Evolutionary conservation across 2,113 vertebrate species (phyloP).

Genomic region (Cacatua alba): DNA sequence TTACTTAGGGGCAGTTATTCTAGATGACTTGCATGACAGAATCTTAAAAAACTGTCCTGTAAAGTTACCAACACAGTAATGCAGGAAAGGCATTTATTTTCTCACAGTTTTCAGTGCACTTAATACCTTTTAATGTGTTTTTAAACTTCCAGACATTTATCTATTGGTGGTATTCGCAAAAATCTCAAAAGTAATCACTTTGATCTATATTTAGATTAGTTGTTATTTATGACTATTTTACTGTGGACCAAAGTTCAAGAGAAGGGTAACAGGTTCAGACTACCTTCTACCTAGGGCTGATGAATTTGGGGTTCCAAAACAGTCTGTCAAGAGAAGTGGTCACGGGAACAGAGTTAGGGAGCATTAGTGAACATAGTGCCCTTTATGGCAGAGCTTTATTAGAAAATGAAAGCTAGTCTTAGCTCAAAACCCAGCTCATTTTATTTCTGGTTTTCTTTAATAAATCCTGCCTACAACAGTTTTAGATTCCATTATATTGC

Average conservation of each 20-base stretch:
- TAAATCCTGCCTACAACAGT: not conserved
- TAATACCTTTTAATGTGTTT: not conserved
- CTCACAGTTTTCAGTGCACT: not conserved
- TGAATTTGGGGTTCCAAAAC: not conserved
- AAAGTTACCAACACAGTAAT: not conserved
- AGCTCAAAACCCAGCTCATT: not conserved
- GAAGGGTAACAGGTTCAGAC: not conserved
- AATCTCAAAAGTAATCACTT: not conserved
- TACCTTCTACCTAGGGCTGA: not conserved
- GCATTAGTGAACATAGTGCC: not conserved
- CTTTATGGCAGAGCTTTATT: not conserved
- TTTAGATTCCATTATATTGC: not conserved
- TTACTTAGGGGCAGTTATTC: conserved; percentile 33
- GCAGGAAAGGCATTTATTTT: not conserved
- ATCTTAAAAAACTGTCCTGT: not conserved
- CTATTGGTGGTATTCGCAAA: not conserved
- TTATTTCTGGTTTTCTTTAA: not conserved
- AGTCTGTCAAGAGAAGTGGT: not conserved
- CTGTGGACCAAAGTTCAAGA: not conserved
- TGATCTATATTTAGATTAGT: not conserved
- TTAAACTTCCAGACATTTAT: not conserved
- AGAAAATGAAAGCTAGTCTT: not conserved
- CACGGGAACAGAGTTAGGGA: not conserved
- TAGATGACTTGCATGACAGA: not conserved
- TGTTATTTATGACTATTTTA: not conserved